Evolutionary conservation across 1,140 invertebrate genomes (phyloP).

Genomic region (Penaeus vannamei): DNA sequence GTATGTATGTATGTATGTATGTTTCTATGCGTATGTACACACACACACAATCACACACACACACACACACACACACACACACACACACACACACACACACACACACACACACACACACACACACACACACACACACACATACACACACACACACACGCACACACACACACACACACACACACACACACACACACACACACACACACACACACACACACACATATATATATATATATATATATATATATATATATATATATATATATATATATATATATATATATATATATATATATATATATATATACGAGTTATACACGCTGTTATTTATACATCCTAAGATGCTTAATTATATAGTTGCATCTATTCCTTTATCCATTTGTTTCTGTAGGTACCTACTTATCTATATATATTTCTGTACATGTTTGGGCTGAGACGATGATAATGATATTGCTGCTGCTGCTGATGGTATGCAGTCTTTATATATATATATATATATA

Average conservation of each 20-base stretch:
- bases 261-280: not conserved
- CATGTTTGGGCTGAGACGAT: too few species aligned
- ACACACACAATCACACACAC: not conserved
- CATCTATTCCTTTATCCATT: too few species aligned
- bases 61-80: not conserved
- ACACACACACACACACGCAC: not conserved
- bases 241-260: slow-evolving; percentile 1
- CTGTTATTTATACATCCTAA: too few species aligned
- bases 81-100: not conserved
- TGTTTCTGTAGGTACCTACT: too few species aligned
- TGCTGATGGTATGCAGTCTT: too few species aligned
- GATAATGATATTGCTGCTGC: too few species aligned
- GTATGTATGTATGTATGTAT: slow-evolving; percentile 2
- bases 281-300: too few species aligned
- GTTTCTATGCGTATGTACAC: not conserved
- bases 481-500: too few species aligned
- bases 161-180: not conserved
- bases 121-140: not conserved
- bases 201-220: not conserved
- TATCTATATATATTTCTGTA: too few species aligned
- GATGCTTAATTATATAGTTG: too few species aligned
- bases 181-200: not conserved
- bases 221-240: slow-evolving; percentile 18
- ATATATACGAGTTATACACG: too few species aligned
- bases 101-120: not conserved